Evolutionary conservation across 2,888 invertebrate species (phyloP).

Genomic region (Lucinisca nassula): DNA sequence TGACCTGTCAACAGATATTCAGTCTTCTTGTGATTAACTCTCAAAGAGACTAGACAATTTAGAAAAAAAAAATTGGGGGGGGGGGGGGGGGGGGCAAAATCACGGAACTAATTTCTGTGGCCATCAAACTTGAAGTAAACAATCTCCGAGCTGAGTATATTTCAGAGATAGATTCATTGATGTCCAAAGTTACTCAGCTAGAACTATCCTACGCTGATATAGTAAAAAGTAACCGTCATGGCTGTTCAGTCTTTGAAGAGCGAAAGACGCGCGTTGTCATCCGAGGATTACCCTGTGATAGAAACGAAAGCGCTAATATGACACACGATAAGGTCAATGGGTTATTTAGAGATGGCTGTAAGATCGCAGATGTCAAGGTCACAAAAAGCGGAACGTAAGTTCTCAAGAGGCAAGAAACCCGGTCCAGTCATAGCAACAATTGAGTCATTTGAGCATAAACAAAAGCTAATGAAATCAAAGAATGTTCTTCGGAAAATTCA

Average conservation of each 20-base stretch:
- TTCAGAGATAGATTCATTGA: conserved; percentile 5
- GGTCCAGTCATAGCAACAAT: conserved; percentile 8
- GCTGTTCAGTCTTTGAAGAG: not conserved
- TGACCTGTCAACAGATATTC: not conserved
- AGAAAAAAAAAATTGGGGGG: not conserved
- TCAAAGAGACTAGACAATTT: not conserved
- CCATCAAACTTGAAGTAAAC: not conserved
- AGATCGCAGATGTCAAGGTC: not conserved
- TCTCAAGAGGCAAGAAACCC: not conserved
- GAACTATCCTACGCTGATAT: conserved; percentile 6
- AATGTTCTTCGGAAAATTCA: not conserved
- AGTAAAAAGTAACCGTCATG: not conserved
- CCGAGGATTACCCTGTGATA: not conserved
- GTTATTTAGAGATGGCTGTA: not conserved
- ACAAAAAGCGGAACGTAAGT: not conserved
- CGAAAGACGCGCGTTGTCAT: not conserved
- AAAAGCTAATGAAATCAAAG: not conserved
- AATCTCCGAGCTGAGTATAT: not conserved
- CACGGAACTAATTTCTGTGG: conserved; percentile 1
- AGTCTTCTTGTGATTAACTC: not conserved
- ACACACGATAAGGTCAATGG: not conserved
- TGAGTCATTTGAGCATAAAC: conserved; percentile 19
- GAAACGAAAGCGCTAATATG: not conserved
- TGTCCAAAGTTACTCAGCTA: not conserved
- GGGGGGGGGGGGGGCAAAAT: conserved; percentile 13